Conservation (phyloP, 2,113 vertebrate genomes). For the Podilymbus podiceps region DNA sequence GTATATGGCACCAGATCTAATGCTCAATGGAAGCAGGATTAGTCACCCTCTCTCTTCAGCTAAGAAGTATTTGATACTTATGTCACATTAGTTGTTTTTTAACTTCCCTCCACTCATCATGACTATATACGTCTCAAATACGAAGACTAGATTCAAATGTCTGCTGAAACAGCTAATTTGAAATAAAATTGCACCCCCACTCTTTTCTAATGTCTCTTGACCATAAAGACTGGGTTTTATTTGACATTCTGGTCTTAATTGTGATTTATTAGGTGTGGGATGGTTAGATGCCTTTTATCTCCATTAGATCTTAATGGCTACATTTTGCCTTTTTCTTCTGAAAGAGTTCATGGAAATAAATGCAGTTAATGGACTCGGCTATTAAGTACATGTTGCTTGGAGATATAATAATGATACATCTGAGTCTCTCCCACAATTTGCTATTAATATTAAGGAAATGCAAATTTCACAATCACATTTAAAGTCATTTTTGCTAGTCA, state of each 20-base stretch:
- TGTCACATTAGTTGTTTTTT: not conserved
- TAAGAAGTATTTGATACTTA: not conserved
- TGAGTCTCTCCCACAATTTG: slow-evolving; percentile 54
- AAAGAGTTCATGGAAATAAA: slow-evolving; percentile 39
- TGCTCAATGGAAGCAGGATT: not conserved
- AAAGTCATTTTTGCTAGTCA: slow-evolving; percentile 41
- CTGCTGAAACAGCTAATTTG: not conserved
- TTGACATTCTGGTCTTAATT: slow-evolving; percentile 31
- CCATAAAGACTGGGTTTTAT: slow-evolving; percentile 7
- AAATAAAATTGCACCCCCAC: not conserved
- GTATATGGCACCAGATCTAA: not conserved
- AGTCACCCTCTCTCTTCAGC: not conserved
- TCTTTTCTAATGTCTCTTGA: not conserved
- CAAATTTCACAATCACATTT: slow-evolving; percentile 54
- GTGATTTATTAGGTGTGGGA: slow-evolving; percentile 29
- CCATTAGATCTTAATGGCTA: slow-evolving; percentile 47
- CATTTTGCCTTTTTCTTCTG: slow-evolving; percentile 40
- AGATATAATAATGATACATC: slow-evolving; percentile 57
- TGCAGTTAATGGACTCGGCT: slow-evolving; percentile 39
- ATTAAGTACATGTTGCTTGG: slow-evolving; percentile 55
- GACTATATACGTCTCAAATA: not conserved
- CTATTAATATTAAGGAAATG: slow-evolving; percentile 58
- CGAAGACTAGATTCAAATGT: not conserved
- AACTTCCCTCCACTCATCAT: not conserved
- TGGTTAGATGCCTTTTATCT: not conserved